Conservation (phyloP, 92 coral and sea anemone genomes). For the Porites divaricata region DNA sequence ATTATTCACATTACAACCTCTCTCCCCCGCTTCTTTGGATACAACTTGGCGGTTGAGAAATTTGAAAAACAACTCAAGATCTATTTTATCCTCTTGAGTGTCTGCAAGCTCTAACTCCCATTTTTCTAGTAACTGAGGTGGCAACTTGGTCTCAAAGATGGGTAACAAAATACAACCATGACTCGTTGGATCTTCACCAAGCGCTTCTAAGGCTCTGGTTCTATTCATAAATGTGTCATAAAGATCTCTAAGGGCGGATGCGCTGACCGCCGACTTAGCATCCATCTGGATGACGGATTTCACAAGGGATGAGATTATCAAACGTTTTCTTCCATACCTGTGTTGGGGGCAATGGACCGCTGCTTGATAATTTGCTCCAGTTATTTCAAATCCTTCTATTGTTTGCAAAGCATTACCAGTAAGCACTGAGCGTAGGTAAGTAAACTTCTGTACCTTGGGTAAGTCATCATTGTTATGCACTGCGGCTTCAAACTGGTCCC, state of each 20-base stretch:
- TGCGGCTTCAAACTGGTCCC: constrained; percentile 47
- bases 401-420: constrained; percentile 43
- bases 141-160: constrained; percentile 47
- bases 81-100: constrained; percentile 46
- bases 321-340: constrained; percentile 35
- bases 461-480: constrained; percentile 40
- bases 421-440: constrained; percentile 38
- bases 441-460: constrained; percentile 45
- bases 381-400: constrained; percentile 39
- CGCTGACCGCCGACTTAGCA: constrained; percentile 7
- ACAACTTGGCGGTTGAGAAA: constrained; percentile 48
- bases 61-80: constrained; percentile 50
- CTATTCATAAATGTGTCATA: constrained; percentile 48
- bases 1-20: constrained; percentile 21
- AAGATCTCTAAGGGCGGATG: constrained; percentile 40
- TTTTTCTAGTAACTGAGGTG: constrained; percentile 38
- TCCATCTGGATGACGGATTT: constrained; percentile 30
- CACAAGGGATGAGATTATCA: constrained; percentile 36
- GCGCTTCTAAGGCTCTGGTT: constrained; percentile 44
- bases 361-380: constrained; percentile 47
- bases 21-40: constrained; percentile 51
- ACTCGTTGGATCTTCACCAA: constrained; percentile 41
- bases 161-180: constrained; percentile 56
- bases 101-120: constrained; percentile 62
- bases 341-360: constrained; percentile 52